Percentiles rank a stretch among this genome's conserved stretches.
phyloP scores from a whole-genome alignment of 2,797 vertebrate genomes.

The Muscicapa comitata region DNA sequence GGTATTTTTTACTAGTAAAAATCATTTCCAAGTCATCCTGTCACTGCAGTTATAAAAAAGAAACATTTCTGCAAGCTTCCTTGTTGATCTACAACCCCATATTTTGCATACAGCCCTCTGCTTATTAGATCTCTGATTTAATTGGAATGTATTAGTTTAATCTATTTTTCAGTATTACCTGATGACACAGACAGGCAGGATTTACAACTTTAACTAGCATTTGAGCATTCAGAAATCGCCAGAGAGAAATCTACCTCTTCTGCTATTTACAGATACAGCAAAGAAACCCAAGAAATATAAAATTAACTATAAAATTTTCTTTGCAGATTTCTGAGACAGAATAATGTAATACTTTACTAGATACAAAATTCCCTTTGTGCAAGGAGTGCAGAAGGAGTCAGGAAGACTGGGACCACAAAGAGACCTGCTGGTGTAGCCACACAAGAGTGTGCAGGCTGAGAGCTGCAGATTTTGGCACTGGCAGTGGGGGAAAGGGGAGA shows the following conservation, averaged over 20 bases:
- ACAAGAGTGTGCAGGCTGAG: background rate
- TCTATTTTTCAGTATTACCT: background rate
- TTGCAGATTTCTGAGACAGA: background rate
- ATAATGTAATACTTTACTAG: background rate
- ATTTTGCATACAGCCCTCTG: background rate
- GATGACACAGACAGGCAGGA: background rate
- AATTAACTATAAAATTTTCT: background rate
- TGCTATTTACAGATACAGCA: background rate
- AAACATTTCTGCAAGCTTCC: background rate
- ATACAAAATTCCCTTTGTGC: background rate
- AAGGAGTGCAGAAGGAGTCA: background rate
- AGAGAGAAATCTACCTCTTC: background rate
- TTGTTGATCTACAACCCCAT: background rate
- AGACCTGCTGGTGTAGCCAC: background rate
- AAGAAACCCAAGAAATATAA: background rate
- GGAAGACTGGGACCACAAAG: background rate
- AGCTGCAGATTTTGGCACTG: accelerated
- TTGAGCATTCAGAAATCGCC: background rate
- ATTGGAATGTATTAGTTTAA: background rate
- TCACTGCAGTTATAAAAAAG: background rate
- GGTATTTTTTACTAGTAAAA: background rate
- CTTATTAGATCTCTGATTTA: background rate
- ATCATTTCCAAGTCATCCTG: background rate
- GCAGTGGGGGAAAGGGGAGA: background rate
- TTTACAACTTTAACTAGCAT: background rate